These are phyloP conservation scores for Nomada fucata DNA, from an alignment of 2,888 invertebrate species.

Conservation along the genomic window DNA sequence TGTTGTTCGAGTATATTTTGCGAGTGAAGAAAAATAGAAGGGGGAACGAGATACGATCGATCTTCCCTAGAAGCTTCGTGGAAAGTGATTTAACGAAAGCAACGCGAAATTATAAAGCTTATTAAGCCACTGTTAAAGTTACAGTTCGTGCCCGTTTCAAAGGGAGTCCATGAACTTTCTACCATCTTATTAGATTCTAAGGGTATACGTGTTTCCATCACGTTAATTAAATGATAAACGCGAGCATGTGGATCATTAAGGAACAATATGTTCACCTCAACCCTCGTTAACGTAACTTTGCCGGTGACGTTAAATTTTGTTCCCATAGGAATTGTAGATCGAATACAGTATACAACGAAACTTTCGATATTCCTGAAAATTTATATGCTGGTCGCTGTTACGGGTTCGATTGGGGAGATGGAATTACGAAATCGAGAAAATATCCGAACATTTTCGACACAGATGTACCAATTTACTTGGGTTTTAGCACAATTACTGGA, in stretches of 20 bases:
- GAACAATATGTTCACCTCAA: not conserved
- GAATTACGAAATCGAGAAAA: not conserved
- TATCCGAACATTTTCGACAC: not conserved
- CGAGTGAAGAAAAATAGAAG: not conserved
- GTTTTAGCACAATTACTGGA: not conserved
- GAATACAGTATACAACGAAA: not conserved
- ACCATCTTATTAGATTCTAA: constrained; percentile 34
- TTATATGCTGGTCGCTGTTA: not conserved
- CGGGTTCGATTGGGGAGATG: not conserved
- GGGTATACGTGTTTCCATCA: constrained; percentile 21
- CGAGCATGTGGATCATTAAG: constrained; percentile 15
- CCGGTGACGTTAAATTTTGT: not conserved
- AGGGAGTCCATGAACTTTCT: constrained; percentile 24
- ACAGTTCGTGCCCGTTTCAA: constrained; percentile 10
- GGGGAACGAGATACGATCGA: not conserved
- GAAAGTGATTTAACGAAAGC: constrained; percentile 15
- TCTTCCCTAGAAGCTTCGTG: not conserved
- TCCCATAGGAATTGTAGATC: not conserved
- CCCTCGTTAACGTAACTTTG: constrained; percentile 2
- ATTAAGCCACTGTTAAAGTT: constrained; percentile 23
- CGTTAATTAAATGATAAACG: constrained; percentile 54
- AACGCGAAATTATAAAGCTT: constrained; percentile 48
- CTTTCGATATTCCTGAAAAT: not conserved
- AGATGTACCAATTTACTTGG: not conserved
- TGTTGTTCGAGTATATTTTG: not conserved